Percentiles rank a stretch among this genome's conserved stretches.
phyloP scores from a whole-genome alignment of 2,113 vertebrate species.

The Hyla sarda region DNA sequence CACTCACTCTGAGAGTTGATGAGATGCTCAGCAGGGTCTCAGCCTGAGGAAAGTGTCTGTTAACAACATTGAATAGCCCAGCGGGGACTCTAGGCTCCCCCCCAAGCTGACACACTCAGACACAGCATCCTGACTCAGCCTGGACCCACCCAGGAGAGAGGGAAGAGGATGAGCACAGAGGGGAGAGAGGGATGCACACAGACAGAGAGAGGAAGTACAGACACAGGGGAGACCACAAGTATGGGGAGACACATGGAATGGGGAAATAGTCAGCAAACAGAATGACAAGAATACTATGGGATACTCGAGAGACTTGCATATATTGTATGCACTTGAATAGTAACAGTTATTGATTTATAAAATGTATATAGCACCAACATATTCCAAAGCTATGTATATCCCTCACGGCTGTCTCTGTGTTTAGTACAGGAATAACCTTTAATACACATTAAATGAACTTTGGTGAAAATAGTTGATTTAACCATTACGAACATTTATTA shows the following conservation, averaged over 20 bases:
- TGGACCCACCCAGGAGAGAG: constrained; percentile 56
- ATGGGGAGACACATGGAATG: neutral
- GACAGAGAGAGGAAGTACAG: constrained; percentile 22
- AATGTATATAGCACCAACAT: neutral
- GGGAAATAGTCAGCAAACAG: neutral
- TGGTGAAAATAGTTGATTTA: neutral
- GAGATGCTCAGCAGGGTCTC: constrained; percentile 57
- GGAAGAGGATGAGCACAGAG: constrained; percentile 52
- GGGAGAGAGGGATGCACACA: constrained; percentile 5
- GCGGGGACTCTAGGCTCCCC: constrained; percentile 51
- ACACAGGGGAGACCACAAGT: neutral
- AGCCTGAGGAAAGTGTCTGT: constrained; percentile 65
- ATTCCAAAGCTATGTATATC: neutral
- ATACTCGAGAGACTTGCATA: neutral
- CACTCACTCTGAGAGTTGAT: constrained; percentile 56
- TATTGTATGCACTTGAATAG: neutral
- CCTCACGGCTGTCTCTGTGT: neutral
- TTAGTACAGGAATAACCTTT: too few species aligned
- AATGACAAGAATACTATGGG: neutral
- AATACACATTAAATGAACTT: too few species aligned
- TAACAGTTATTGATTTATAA: neutral
- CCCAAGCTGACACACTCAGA: constrained; percentile 40
- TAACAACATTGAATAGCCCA: constrained; percentile 61
- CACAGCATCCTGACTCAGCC: constrained; percentile 60
- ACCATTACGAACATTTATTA: too few species aligned